A percentile compares a stretch with the other conserved stretches of the same genome.
These are phyloP conservation scores for Hyposoter didymator DNA, from an alignment of 2,888 invertebrate genomes.

Conservation along the genomic window DNA sequence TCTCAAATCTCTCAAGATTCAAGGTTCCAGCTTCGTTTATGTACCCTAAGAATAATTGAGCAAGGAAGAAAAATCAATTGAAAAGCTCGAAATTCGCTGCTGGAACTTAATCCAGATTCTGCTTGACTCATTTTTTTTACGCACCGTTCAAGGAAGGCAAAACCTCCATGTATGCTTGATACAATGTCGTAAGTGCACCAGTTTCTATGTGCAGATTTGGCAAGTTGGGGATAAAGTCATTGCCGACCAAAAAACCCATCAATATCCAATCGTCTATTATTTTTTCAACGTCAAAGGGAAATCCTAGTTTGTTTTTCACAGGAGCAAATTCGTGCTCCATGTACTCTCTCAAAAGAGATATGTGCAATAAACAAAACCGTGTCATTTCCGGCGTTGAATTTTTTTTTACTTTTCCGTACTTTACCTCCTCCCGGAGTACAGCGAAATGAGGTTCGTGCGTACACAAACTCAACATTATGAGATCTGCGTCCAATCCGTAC, in stretches of 20 bases:
- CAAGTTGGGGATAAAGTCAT: constrained; percentile 98
- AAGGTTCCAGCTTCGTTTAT: constrained; percentile 95
- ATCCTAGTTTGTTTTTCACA: constrained; percentile 88
- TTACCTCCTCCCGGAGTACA: constrained; percentile 96
- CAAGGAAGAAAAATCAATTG: constrained; percentile 11
- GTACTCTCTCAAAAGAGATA: constrained; percentile 96
- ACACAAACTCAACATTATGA: constrained; percentile 98
- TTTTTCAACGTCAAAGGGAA: constrained; percentile 93
- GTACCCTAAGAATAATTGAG: constrained; percentile 88
- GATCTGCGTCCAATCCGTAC: constrained; percentile 98
- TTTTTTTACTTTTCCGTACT: constrained; percentile 89
- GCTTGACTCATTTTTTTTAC: background rate
- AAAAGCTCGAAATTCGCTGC: background rate
- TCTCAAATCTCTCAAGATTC: constrained; percentile 93
- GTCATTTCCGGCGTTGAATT: constrained; percentile 93
- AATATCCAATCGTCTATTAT: constrained; percentile 99
- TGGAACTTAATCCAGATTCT: background rate
- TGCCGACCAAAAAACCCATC: constrained; percentile 98
- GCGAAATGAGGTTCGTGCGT: constrained; percentile 98
- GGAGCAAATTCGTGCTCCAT: constrained; percentile 94
- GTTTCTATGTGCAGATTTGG: constrained; percentile 97
- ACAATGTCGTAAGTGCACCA: constrained; percentile 94
- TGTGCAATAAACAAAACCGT: constrained; percentile 96
- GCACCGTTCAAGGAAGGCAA: constrained; percentile 94
- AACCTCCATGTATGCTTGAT: constrained; percentile 94